phyloP scores from a whole-genome alignment of 2,888 invertebrate genomes.

The Schrankia costaestrigalis region DNA sequence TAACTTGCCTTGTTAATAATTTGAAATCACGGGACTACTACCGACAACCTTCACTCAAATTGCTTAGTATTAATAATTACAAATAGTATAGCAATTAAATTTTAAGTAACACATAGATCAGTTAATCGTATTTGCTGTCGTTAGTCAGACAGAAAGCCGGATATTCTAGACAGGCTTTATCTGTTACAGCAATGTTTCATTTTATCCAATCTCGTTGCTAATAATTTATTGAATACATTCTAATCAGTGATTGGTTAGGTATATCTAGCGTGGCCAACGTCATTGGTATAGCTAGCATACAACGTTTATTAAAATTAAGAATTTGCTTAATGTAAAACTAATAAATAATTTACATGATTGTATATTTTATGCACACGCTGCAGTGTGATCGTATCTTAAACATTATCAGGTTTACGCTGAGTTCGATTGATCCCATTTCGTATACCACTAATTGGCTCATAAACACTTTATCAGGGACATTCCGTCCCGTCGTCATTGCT shows the following conservation, averaged over 20 bases:
- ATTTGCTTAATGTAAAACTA: too few species aligned
- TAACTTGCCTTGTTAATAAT: slow-evolving; percentile 38
- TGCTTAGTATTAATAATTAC: too few species aligned
- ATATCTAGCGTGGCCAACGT: too few species aligned
- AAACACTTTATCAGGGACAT: slow-evolving; percentile 69
- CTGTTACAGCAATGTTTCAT: slow-evolving; percentile 2
- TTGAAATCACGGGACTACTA: slow-evolving; percentile 34
- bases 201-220: slow-evolving; percentile 11
- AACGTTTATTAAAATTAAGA: too few species aligned
- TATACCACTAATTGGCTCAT: slow-evolving; percentile 65
- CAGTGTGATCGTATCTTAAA: slow-evolving; percentile 47
- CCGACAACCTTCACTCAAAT: too few species aligned
- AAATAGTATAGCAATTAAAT: too few species aligned
- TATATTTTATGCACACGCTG: slow-evolving; percentile 20
- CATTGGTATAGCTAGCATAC: too few species aligned
- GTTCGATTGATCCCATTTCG: slow-evolving; percentile 56
- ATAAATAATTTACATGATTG: slow-evolving; percentile 25
- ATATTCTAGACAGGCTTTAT: slow-evolving; percentile 1
- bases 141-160: slow-evolving; percentile 23
- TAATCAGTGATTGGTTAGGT: too few species aligned
- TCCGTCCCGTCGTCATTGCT: slow-evolving; percentile 50
- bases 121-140: slow-evolving; percentile 21
- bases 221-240: too few species aligned
- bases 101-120: too few species aligned
- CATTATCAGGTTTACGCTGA: slow-evolving; percentile 56